Conservation (phyloP, 2,888 invertebrate genomes). For the Cantharis nigra region DNA sequence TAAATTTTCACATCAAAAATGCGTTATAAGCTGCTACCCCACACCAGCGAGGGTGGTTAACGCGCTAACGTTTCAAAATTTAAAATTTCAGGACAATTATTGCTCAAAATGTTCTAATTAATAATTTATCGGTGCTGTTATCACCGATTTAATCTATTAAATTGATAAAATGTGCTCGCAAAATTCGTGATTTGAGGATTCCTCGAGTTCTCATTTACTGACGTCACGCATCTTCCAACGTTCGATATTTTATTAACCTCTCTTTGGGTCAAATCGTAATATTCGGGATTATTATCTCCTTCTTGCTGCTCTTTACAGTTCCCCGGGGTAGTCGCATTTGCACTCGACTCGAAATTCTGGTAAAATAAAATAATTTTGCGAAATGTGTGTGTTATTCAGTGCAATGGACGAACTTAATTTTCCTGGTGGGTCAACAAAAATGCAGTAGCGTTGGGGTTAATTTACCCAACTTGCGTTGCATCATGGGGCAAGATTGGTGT, state of each 20-base stretch:
- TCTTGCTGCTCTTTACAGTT: constrained; percentile 1
- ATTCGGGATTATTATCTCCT: constrained; percentile 15
- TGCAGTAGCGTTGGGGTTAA: background rate
- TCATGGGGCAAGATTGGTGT: constrained; percentile 79
- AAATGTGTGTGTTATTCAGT: background rate
- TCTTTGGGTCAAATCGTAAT: constrained; percentile 13
- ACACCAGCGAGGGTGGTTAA: background rate
- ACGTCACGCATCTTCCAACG: constrained; percentile 33
- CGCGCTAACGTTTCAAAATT: too few relatives aligned
- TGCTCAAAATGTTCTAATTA: background rate
- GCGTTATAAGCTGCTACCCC: background rate
- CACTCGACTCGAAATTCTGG: background rate
- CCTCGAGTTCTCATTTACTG: constrained; percentile 20
- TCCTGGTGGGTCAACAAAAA: background rate
- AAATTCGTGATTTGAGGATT: constrained; percentile 6
- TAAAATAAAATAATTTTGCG: background rate
- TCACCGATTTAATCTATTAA: background rate
- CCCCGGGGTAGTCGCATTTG: constrained; percentile 4
- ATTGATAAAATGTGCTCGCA: background rate
- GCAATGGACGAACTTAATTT: background rate
- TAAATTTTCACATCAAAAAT: background rate
- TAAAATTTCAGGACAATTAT: too few relatives aligned
- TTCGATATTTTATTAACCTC: constrained; percentile 39
- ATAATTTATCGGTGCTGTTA: background rate
- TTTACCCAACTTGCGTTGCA: constrained; percentile 37